Evolutionary conservation across 2,797 vertebrate species (phyloP), one percentile per base, ranked within the genome.

Genomic region (Gorsachius magnificus): DNA sequence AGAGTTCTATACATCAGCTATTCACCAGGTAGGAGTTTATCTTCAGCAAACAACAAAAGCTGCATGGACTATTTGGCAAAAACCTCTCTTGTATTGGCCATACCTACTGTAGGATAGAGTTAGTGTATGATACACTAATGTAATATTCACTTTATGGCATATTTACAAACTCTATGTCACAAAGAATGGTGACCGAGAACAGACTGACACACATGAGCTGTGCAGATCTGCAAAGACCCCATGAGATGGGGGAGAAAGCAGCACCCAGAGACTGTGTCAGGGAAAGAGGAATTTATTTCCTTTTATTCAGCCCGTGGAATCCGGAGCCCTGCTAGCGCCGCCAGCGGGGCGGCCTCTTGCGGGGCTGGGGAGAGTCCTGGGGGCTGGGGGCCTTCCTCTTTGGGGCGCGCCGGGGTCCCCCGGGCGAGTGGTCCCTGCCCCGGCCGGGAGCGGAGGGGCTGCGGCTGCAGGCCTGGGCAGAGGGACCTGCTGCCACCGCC

Each of bases 351-450:
- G 13, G 38, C 38, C 12, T 13, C 38, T 41, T 38, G 38, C 11
- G 38, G 36, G 36, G 36, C 36, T 38, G 36, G 8, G 36, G 36
- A 38, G 36, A 38, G 36, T 38, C 36, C 36, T 38, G 36, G 36
- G 36, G 36, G 36, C 36, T 38, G 36, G 36, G 36, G 13, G 29
- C 24, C 17, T 10, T 51, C 13, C 16, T 65, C n/a, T 70, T 51
- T 10, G 7, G 6, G 14, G 5, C 11, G 5, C 0, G 6, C 53
- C 16, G 11, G 11, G 29, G 17, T 16, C 35, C 11, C 10, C 16
- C 15, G 10, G 7, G 11, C 15, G 21, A 74, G 33, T 5, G 2
- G 24, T 19, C 36, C 5, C 12, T 13, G 22, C 14, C 36, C 20
- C 13, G 20, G 16, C 9, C 25, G 24, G 60, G 15, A 65, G 58